Evolutionary conservation across 2,797 vertebrate species (phyloP), one percentile per base, ranked within the genome.

Genomic region (Ctenosaura bakeri): DNA sequence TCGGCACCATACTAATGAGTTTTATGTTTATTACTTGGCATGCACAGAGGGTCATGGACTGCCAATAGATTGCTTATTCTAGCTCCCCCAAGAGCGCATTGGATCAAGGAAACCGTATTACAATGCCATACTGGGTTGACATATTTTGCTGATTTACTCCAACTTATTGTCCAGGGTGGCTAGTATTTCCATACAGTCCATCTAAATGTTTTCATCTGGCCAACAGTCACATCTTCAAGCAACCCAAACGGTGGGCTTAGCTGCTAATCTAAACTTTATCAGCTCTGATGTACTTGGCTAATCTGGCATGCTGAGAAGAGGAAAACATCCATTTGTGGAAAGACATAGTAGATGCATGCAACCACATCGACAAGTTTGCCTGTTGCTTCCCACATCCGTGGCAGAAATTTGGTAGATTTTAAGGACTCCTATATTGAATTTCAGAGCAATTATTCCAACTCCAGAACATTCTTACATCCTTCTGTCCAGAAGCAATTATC

Each of bases 1-100:
- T 84, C 59, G 13, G 56, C 54, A 54, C 59, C 88, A 38, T 78
- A 35, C 83, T 85, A 66, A 79, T 54, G 59, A 79, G 62, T 78
- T 78, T 78, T 52, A 89, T 89, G 83, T 85, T 89, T 85, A 85
- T 85, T 66, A 20, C 62, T 85, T 85, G 88, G 59, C 88, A 66
- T 16, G 7, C n/a, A 7, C 10, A 18, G 14, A 35, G 20, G 71
- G 32, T 35, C 54, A 84, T 2, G 18, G 50, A 14, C 16, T 83
- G 79, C 66, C n/a, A 46, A 52, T 14, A 69, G 69, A 46, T 46
- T 54, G 7, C 13, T 46, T 46, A 7, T 69, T 38, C 46, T 69
- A 35, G 32, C 62, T 52, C n/a, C 32, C 71, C 74, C 29, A 46
- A 16, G 26, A 62, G 52, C 54, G 35, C 18, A 74, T 76, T n/a